Percentiles rank a stretch among this genome's conserved stretches.
Evolutionary conservation across 2,888 invertebrate genomes (phyloP).

Genomic region (Sminthurinus aureus): DNA sequence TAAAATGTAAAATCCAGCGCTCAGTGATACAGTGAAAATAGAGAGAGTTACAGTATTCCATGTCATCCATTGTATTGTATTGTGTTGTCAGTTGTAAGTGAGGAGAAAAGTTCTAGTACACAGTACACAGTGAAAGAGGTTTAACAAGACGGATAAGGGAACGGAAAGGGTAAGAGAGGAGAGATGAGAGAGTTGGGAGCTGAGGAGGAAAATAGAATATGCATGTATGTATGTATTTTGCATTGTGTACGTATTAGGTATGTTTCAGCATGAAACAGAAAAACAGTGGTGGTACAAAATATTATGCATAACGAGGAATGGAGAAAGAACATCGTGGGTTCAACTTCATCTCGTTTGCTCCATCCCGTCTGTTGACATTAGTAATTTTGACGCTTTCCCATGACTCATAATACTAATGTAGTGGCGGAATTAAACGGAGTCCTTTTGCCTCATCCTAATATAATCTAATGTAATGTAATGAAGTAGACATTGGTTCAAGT

Average conservation of each 20-base stretch:
- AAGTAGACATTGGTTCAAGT: conserved; percentile 37
- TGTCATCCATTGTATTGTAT: too few relatives aligned
- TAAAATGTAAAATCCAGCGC: too few relatives aligned
- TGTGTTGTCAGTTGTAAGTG: too few relatives aligned
- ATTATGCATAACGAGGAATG: conserved; percentile 13
- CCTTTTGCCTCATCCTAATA: conserved; percentile 43
- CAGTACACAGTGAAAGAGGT: too few relatives aligned
- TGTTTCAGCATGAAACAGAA: conserved; percentile 7
- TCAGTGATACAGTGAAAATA: too few relatives aligned
- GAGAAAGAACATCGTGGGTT: neutral
- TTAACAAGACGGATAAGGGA: neutral
- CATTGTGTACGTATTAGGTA: too few relatives aligned
- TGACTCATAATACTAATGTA: conserved; percentile 43
- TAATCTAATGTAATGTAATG: conserved; percentile 44
- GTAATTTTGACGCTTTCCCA: conserved; percentile 42
- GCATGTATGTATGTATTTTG: too few relatives aligned
- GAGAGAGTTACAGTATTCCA: too few relatives aligned
- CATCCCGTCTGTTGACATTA: conserved; percentile 41
- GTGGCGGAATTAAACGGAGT: conserved; percentile 50
- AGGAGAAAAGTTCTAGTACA: too few relatives aligned
- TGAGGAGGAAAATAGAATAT: neutral
- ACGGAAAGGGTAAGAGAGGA: neutral
- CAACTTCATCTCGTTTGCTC: neutral
- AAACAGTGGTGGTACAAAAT: conserved; percentile 14
- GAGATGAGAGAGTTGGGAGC: too few relatives aligned